Conservation (phyloP, 2,888 invertebrate species). For the Machimus atricapillus region DNA sequence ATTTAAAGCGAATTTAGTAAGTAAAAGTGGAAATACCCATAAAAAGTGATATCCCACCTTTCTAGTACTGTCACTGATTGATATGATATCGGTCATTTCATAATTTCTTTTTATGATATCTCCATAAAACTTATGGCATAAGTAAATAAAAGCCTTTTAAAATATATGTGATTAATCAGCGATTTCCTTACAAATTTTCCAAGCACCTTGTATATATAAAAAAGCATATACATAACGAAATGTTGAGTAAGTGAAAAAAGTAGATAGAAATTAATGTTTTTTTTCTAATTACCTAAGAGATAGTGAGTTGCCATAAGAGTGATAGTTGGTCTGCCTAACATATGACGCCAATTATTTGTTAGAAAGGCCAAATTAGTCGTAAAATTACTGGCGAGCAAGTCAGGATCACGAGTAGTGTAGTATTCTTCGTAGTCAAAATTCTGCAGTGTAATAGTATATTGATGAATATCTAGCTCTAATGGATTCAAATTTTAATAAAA, state of each 20-base stretch:
- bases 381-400: constrained; percentile 92
- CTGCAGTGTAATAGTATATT: constrained; percentile 63
- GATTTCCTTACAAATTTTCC: background rate
- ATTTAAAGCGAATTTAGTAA: too few relatives aligned
- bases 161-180: too few relatives aligned
- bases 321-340: constrained; percentile 95
- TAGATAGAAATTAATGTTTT: background rate
- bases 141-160: too few relatives aligned
- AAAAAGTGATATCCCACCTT: too few relatives aligned
- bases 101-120: too few relatives aligned
- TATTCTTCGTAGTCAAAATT: constrained; percentile 92
- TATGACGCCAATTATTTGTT: constrained; percentile 95
- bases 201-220: background rate
- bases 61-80: too few relatives aligned
- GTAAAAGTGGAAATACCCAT: too few relatives aligned
- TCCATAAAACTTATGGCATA: too few relatives aligned
- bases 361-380: constrained; percentile 93
- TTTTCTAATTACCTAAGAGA: constrained; percentile 75
- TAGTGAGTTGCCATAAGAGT: constrained; percentile 86
- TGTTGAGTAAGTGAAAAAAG: background rate
- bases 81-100: too few relatives aligned
- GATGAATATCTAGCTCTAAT: background rate
- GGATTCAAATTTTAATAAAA: background rate
- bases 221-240: background rate
- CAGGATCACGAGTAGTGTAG: constrained; percentile 96